Base-by-base conservation (phyloP, 1,140 invertebrate species). In the Bursaphelenchus mucronatus region DNA sequence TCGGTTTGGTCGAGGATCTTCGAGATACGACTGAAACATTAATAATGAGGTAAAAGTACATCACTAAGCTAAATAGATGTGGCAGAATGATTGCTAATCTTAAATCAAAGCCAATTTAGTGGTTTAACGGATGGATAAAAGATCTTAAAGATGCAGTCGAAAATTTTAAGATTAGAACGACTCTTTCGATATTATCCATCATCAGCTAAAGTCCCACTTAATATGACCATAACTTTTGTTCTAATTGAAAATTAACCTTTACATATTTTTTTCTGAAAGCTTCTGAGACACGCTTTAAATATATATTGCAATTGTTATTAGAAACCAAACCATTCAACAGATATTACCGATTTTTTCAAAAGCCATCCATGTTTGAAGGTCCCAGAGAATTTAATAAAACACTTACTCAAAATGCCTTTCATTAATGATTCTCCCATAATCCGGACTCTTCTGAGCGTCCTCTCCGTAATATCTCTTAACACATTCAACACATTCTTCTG, bases 391-490 rank as follows among this genome's bases (percentile, higher is more conserved):
- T 3, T 30, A 65, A 40, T n/a, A 47, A 17, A 40, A 49, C 8
- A 75, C 78, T 56, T 59, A 78, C 72, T 73, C 59, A 46, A 74
- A 92, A 84, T 95, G 90, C 72, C 86, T 87, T 41, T 86, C 86
- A 70, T 89, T 92, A 51, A 97, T 87, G 64, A 98, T 93, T 59
- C 93, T 84, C 69, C 88, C 87, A 41, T 91, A 88, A 84, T 94
- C 90, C 0, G 88, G 86, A 54, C 89, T 91, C 55, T 87, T 85
- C 78, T 90, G 87, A 0, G 88, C 85, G 78, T 92, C 87, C 0
- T 88, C 86, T 5, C 90, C 89, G 81, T 90, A 97, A 87, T 90
- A 97, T 72, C 92, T 87, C 53, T 87, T 85, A 0, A 97, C 71
- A 41, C 89, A 81, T 49, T 76, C 71, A 47, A 79, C 82, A 40